Evolutionary conservation across 2,888 invertebrate species (phyloP), one percentile per base, ranked within the genome.

Genomic region (Hydraecia micacea): DNA sequence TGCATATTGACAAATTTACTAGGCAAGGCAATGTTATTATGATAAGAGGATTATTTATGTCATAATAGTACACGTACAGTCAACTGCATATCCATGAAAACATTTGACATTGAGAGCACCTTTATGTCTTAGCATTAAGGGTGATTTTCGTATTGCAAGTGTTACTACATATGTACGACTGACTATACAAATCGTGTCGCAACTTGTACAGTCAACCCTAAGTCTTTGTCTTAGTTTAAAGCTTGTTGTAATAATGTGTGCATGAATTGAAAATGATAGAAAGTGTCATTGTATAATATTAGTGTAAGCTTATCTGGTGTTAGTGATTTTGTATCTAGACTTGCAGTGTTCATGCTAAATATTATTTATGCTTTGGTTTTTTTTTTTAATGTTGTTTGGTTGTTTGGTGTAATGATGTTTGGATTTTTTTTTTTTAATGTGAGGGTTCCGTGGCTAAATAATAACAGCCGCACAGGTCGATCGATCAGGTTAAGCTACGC

Each of bases 1-100:
- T 79, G 11, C 11, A 25, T 42, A 78, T 78, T 79, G 70, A 63
- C 62, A 79, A 71, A 71, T 63, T 63, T 63, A 71, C 63, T 78
- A 71, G 52, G 63, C 78, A 78, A 79, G 28, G 6, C 21, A n/a
- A n/a, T 68, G 39, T 60, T 21, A 42, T 52, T 0, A 36, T 70
- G 42, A 62, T 52, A 68, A 52, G 21, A 62, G 21, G 3, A n/a
- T 77, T 60, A 49, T 52, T 42, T 62, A 52, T 52, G 49, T n/a
- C 69, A 52, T 70, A 42, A 32, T 32, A 32, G 32, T 32, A 32
- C 32, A 32, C 2, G 32, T 32, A 32, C 32, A 32, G 32, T 2
- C 32, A 32, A 32, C 32, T 32, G 3, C 32, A 32, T 32, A 32
- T 32, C n/a, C n/a, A n/a, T n/a, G n/a, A 32, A 32, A 3, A 32